Percentiles rank a stretch among this genome's conserved stretches.
Conservation (phyloP, 2,113 vertebrate species). For the Tyto alba region DNA sequence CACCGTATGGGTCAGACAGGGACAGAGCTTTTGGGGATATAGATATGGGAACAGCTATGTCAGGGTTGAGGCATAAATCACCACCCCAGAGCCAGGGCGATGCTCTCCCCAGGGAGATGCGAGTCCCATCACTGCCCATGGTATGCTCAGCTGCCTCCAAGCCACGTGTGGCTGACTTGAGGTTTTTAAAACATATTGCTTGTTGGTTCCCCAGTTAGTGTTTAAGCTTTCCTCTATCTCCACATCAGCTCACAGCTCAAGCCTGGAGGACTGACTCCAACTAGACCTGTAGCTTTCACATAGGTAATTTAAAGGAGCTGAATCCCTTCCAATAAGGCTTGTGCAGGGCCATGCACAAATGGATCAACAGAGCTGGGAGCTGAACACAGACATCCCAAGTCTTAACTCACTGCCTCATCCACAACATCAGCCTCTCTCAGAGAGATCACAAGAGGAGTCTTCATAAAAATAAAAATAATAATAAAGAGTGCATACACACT, state of each 20-base stretch:
- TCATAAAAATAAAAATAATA: neutral
- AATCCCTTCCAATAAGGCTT: neutral
- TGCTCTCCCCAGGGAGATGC: neutral
- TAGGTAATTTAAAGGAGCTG: neutral
- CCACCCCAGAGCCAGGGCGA: neutral
- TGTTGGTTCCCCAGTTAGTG: neutral
- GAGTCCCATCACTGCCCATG: too few species aligned
- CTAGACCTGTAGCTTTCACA: neutral
- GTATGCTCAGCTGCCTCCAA: neutral
- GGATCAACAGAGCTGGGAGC: neutral
- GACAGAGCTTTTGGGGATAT: neutral
- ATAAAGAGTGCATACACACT: neutral
- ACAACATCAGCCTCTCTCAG: neutral
- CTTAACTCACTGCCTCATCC: neutral
- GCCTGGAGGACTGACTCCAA: neutral
- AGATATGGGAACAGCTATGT: neutral
- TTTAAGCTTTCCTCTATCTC: neutral
- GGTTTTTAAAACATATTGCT: neutral
- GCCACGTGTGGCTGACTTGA: fast-evolving
- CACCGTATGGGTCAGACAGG: fast-evolving
- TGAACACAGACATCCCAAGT: neutral
- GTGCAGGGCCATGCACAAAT: too few species aligned
- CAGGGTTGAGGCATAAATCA: neutral
- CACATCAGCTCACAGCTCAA: neutral
- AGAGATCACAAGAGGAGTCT: neutral